A percentile compares a stretch with the other conserved stretches of the same genome.
phyloP scores from a whole-genome alignment of 2,797 vertebrate genomes.

The Sebastes hubbsi region DNA sequence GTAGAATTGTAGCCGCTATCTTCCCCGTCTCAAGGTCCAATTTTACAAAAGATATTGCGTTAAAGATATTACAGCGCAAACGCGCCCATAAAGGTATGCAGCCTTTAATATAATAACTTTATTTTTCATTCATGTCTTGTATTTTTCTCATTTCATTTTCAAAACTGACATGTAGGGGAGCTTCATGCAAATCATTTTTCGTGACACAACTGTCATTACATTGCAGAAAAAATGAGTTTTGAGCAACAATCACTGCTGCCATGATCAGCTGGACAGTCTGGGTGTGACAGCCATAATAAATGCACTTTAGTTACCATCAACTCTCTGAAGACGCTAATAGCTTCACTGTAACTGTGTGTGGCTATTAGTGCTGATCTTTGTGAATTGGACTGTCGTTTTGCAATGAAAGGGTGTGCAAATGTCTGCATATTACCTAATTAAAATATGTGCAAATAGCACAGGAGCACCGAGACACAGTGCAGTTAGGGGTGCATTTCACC shows the following conservation, averaged over 20 bases:
- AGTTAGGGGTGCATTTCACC: not conserved
- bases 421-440: not conserved
- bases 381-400: not conserved
- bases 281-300: not conserved
- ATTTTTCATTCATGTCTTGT: not conserved
- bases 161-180: not conserved
- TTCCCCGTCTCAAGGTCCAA: not conserved
- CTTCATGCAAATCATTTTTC: not conserved
- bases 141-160: not conserved
- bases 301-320: not conserved
- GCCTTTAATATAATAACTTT: not conserved
- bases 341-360: not conserved
- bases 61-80: not conserved
- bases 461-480: not conserved
- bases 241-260: not conserved
- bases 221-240: not conserved
- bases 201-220: not conserved
- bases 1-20: fast-evolving
- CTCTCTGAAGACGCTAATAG: not conserved
- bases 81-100: not conserved
- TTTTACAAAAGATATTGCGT: not conserved
- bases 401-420: not conserved
- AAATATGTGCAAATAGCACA: not conserved
- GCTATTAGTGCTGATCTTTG: not conserved
- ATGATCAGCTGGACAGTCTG: not conserved